phyloP scores from a whole-genome alignment of 2,797 vertebrate species.

The Leptodactylus fallax region DNA sequence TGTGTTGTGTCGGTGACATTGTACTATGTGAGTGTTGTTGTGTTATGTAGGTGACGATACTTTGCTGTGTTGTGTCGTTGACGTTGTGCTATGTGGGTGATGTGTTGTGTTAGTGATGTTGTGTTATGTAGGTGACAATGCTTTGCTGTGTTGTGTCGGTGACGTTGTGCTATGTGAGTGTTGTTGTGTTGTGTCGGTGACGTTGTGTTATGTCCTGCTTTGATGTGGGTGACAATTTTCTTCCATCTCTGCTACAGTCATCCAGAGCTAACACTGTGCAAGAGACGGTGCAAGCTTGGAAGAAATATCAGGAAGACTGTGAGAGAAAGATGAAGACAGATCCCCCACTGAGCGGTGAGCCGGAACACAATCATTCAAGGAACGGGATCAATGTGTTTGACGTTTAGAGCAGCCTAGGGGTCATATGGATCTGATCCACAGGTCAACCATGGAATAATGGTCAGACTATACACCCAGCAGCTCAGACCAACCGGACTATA shows the following conservation, averaged over 20 bases:
- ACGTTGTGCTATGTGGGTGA: not conserved
- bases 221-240: not conserved
- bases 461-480: not conserved
- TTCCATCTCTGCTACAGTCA: not conserved
- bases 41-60: not conserved
- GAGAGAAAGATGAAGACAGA: slow-evolving; percentile 30
- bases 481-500: too few species aligned
- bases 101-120: not conserved
- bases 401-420: not conserved
- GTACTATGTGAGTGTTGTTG: too few species aligned
- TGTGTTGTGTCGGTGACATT: too few species aligned
- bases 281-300: slow-evolving; percentile 49
- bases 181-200: not conserved
- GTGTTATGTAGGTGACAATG: not conserved
- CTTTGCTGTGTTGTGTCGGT: not conserved
- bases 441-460: not conserved
- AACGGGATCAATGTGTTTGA: not conserved
- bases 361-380: not conserved
- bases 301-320: slow-evolving; percentile 43
- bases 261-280: slow-evolving; percentile 26
- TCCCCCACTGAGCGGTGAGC: slow-evolving; percentile 47
- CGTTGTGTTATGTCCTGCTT: not conserved
- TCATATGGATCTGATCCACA: too few species aligned
- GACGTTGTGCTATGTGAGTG: too few species aligned
- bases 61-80: too few species aligned